Base-by-base conservation (phyloP, 2,888 invertebrate species). In the Thereva unica region DNA sequence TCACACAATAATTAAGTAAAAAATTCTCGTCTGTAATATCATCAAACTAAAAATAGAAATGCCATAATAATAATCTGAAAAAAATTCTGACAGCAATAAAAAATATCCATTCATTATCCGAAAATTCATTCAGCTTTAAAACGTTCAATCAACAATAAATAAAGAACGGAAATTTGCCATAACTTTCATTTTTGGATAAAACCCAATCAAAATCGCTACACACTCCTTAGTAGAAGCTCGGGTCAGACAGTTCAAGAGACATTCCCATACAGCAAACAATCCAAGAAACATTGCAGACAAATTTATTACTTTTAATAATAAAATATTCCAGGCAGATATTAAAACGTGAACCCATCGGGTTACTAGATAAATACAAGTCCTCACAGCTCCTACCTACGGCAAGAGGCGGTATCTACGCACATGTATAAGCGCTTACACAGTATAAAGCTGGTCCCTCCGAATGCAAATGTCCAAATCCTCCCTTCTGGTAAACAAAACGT, bases 291-390 rank as follows among this genome's bases (percentile, higher is more conserved):
- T 35, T 6, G 54, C 67, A 67, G 67, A 67, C 67, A 63, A 61
- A 67, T 67, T 67, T 67, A 67, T 67, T 67, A 55, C 63, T 66
- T 67, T 54, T 63, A 67, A 67, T 67, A 67, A 63, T 67, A 63
- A 67, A 54, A 42, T 55, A 67, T 67, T 63, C 63, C 54, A 47
- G 63, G 67, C 67, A 67, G 53, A 63, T 54, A 67, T 67, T 67
- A 63, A 54, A 59, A 55, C 63, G 55, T 63, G 67, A 63, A 44
- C 66, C 37, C 45, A 47, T 55, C 37, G 9, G 9, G 37, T 2
- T 34, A 10, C 9, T 6, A 9, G 5, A 6, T 8, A n/a, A 47
- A 47, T 12, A 5, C 47, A 47, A 23, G 23, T 47, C n/a, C 47
- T 10, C 10, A 4, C 12, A 12, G 47, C n/a, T 47, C n/a, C 10